These are phyloP conservation scores for Mimachlamys varia DNA, from an alignment of 2,888 invertebrate genomes.

Conservation along the genomic window DNA sequence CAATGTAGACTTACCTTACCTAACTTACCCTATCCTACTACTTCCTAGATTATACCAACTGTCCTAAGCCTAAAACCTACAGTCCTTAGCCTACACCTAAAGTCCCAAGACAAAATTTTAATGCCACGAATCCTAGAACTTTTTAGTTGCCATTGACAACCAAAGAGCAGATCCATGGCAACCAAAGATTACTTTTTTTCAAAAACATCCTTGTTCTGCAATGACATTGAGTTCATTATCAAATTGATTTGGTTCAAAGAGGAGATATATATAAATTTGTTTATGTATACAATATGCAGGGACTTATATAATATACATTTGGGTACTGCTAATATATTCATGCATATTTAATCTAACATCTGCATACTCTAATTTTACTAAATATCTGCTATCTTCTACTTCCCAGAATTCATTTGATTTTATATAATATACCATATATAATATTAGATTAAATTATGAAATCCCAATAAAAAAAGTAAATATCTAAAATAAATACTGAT, in stretches of 20 bases:
- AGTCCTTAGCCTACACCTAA: not conserved
- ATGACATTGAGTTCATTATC: not conserved
- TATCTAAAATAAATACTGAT: no score
- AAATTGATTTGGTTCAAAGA: not conserved
- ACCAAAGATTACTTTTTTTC: not conserved
- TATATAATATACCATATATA: no score
- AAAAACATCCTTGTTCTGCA: not conserved
- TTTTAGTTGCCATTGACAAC: not conserved
- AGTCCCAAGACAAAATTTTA: no score
- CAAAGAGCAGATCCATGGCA: no score
- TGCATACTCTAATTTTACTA: not conserved
- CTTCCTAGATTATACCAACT: not conserved
- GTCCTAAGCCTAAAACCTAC: not conserved
- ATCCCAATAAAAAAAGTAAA: no score
- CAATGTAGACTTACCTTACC: not conserved
- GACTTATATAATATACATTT: not conserved
- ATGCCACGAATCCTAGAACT: not conserved
- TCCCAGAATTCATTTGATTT: no score
- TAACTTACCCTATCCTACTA: not conserved
- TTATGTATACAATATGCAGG: not conserved
- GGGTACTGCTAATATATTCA: not conserved
- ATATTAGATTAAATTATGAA: no score
- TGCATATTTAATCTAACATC: not conserved
- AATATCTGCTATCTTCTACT: constrained; percentile 28
- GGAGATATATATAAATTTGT: not conserved